Conservation (phyloP, 2,113 vertebrate species). For the Epinephelus fuscoguttatus region DNA sequence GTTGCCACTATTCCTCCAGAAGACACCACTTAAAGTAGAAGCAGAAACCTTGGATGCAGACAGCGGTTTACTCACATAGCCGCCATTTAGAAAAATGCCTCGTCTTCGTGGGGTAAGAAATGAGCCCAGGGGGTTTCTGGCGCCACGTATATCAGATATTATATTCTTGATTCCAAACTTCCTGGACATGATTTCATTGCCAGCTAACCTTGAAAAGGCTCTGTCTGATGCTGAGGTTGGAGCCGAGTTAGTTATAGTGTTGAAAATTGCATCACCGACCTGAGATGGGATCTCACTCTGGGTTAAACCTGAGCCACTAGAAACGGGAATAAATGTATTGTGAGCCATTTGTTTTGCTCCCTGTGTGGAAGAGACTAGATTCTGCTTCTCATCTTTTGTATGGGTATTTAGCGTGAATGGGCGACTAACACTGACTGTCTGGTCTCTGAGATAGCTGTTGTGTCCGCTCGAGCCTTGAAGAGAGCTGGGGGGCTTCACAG, state of each 20-base stretch:
- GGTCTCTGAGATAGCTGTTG: background rate
- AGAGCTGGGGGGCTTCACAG: conserved; percentile 1
- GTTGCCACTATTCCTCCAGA: conserved; percentile 15
- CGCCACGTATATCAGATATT: background rate
- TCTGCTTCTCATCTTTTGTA: background rate
- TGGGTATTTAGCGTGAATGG: background rate
- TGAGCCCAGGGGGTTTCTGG: background rate
- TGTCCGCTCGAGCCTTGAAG: conserved; percentile 1
- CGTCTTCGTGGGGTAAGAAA: background rate
- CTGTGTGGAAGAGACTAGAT: background rate
- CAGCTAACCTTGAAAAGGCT: background rate
- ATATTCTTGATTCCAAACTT: conserved; percentile 7
- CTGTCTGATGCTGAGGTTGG: background rate
- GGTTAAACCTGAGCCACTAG: background rate
- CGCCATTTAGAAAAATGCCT: conserved; percentile 7
- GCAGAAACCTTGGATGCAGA: conserved; percentile 7
- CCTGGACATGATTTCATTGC: background rate
- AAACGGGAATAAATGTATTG: background rate
- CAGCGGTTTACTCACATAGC: background rate
- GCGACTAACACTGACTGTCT: background rate
- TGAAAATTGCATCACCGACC: background rate
- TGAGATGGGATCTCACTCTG: background rate
- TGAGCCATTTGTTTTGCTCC: background rate
- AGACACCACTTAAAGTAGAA: background rate
- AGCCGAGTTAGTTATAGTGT: background rate